phyloP scores from a whole-genome alignment of 2,113 vertebrate species.

The Mellivora capensis region DNA sequence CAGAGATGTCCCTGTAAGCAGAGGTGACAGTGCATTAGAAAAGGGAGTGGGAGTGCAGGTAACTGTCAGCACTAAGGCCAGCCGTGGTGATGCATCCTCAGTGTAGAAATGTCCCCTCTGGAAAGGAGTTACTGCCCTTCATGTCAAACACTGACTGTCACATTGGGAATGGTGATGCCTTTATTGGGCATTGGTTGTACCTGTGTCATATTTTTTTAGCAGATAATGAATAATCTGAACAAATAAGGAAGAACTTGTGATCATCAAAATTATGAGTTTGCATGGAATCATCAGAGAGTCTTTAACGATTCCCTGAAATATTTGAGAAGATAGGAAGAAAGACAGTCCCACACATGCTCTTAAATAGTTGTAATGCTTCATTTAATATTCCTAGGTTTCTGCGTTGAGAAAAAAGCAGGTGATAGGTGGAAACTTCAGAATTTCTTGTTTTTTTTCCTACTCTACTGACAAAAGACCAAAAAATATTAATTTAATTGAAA shows the following conservation, averaged over 20 bases:
- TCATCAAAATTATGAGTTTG: neutral
- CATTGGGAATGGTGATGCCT: fast-evolving
- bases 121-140: neutral
- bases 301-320: neutral
- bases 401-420: neutral
- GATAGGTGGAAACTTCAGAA: neutral
- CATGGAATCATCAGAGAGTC: too few species aligned
- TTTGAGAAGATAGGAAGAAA: neutral
- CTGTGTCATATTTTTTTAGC: neutral
- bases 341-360: fast-evolving
- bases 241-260: neutral
- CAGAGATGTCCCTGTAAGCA: neutral
- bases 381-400: neutral
- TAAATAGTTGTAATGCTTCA: fast-evolving
- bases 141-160: neutral
- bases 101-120: too few species aligned
- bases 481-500: neutral
- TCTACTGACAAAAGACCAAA: neutral
- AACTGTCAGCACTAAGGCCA: fast-evolving
- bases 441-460: neutral
- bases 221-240: neutral
- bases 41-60: fast-evolving
- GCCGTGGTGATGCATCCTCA: fast-evolving
- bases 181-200: neutral
- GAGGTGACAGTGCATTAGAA: neutral